These are phyloP conservation scores for Scaptomyza polygonia DNA, from an alignment of 2,888 invertebrate species.

Conservation along the genomic window DNA sequence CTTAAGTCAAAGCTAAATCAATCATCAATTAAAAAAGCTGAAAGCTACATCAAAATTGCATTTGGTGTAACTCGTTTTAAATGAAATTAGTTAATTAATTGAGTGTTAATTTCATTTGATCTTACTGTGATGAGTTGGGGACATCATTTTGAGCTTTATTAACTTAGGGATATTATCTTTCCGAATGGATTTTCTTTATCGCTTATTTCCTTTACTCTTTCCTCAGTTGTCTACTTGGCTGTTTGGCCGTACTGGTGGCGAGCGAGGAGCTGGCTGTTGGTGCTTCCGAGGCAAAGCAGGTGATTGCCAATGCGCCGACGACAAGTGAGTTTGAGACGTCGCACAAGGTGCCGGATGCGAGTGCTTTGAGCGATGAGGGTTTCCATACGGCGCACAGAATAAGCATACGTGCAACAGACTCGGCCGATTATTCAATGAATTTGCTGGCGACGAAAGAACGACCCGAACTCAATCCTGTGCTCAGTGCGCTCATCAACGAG, in stretches of 20 bases:
- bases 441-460: slow-evolving; percentile 84
- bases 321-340: slow-evolving; percentile 86
- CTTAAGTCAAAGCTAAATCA: slow-evolving; percentile 39
- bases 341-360: slow-evolving; percentile 88
- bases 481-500: slow-evolving; percentile 85
- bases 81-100: slow-evolving; percentile 7
- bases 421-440: slow-evolving; percentile 77
- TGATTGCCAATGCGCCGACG: slow-evolving; percentile 14
- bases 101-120: not conserved
- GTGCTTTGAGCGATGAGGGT: slow-evolving; percentile 72
- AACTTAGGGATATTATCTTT: too few species aligned
- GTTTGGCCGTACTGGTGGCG: slow-evolving; percentile 67
- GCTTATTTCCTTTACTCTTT: too few species aligned
- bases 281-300: slow-evolving; percentile 30
- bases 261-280: slow-evolving; percentile 41
- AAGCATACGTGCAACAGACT: slow-evolving; percentile 60
- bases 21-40: slow-evolving; percentile 24
- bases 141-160: too few species aligned
- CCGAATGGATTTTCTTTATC: too few species aligned
- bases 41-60: slow-evolving; percentile 10
- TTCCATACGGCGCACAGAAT: slow-evolving; percentile 83
- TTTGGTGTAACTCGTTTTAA: not conserved
- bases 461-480: slow-evolving; percentile 83
- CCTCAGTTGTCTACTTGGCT: slow-evolving; percentile 63
- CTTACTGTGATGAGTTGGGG: not conserved